Percentiles rank a stretch among this genome's conserved stretches.
phyloP scores from a whole-genome alignment of 2,113 vertebrate genomes.

The Calypte anna region DNA sequence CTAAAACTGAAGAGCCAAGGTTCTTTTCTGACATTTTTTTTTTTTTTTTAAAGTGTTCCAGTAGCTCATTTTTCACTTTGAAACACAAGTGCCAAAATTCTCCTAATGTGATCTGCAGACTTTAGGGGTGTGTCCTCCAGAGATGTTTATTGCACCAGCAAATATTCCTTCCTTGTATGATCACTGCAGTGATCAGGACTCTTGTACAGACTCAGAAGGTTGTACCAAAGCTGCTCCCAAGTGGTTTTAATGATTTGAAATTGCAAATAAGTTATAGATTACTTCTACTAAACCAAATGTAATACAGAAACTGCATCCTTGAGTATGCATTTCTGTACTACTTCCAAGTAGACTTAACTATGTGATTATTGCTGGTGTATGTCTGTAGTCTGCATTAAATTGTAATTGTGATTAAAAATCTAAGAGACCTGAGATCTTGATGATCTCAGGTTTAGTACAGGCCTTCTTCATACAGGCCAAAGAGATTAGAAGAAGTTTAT shows the following conservation, averaged over 20 bases:
- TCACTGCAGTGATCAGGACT: slow-evolving; percentile 11
- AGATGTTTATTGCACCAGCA: background rate
- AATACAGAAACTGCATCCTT: background rate
- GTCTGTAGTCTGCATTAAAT: background rate
- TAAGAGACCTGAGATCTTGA: background rate
- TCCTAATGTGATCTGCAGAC: background rate
- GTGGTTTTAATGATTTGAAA: slow-evolving; percentile 10
- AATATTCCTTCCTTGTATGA: background rate
- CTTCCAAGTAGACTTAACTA: background rate
- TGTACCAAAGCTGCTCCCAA: background rate
- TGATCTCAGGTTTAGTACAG: background rate
- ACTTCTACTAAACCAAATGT: background rate
- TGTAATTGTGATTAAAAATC: background rate
- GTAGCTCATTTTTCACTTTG: slow-evolving; percentile 26
- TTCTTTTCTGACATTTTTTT: background rate
- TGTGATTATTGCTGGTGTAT: background rate
- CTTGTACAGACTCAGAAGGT: background rate
- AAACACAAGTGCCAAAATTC: background rate
- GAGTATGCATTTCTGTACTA: background rate
- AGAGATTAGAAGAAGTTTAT: background rate
- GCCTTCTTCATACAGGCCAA: background rate
- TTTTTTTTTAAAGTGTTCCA: background rate
- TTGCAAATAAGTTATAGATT: background rate
- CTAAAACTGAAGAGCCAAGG: slow-evolving; percentile 21
- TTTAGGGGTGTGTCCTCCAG: background rate